phyloP scores from a whole-genome alignment of 2,113 vertebrate species.

The Heterocephalus glaber region DNA sequence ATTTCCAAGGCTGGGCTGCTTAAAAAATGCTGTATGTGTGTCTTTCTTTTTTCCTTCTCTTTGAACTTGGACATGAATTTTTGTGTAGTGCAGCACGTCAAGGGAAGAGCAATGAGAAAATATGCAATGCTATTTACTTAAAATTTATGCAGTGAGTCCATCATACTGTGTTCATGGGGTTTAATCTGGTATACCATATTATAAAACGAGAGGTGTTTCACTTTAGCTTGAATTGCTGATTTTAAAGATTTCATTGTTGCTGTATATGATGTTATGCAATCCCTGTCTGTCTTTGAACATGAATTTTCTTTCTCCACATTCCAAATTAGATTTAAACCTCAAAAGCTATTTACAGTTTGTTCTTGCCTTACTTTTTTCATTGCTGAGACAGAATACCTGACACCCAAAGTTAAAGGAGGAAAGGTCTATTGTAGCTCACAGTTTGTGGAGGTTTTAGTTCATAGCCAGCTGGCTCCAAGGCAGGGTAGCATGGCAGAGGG shows the following conservation, averaged over 20 bases:
- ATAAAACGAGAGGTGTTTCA: background rate
- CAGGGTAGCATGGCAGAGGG: background rate
- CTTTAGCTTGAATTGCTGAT: background rate
- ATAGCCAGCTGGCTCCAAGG: background rate
- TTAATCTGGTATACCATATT: background rate
- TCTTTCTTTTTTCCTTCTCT: background rate
- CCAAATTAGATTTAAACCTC: background rate
- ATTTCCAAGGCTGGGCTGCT: slow-evolving; percentile 61
- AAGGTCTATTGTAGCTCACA: background rate
- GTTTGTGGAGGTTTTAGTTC: background rate
- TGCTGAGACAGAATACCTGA: background rate
- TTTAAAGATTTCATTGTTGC: background rate
- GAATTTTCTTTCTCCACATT: slow-evolving; percentile 22
- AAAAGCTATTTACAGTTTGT: background rate
- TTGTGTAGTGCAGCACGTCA: slow-evolving; percentile 61
- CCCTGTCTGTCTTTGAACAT: background rate
- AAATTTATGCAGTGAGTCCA: slow-evolving; percentile 47
- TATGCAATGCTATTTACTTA: slow-evolving; percentile 25
- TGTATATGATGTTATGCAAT: background rate
- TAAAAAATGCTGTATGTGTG: slow-evolving; percentile 50
- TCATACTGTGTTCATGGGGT: background rate
- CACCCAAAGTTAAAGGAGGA: background rate
- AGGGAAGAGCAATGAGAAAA: slow-evolving; percentile 52
- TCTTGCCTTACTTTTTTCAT: background rate
- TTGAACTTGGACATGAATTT: slow-evolving; percentile 71